Evolutionary conservation across 1,140 invertebrate species (phyloP), one percentile per base, ranked within the genome.

Genomic region (Zaprionus ghesquierei): DNA sequence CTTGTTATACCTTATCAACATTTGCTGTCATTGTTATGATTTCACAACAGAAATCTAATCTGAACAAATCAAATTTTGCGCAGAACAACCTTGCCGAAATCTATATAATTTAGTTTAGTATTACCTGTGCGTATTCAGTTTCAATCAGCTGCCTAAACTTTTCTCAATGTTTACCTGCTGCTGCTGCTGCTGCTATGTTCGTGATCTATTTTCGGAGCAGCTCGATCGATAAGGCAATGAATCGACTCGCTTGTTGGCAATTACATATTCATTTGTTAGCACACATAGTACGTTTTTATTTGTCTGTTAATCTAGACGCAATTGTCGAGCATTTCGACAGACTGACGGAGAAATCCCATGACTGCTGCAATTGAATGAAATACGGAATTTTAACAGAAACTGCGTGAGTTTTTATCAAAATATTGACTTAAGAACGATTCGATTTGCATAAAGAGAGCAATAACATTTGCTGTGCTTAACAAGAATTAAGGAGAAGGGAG

Each of bases 381-480:
- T 8, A 46, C n/a, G 35, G 35, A 46, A 46, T 22, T 46, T 20
- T n/a, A 46, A 20, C 1, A 22, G 9, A n/a, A 29, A 29, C 9
- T 29, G 6, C 27, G 3, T 29, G 27, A 29, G 9, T 29, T 29
- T 9, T 29, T 29, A 29, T 29, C 5, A 22, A 20, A 22, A 46
- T 46, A 22, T 46, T 46, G 41, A 46, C 18, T 22, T 20, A 46
- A 46, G 41, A 20, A 22, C 18, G 20, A 46, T 46, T 46, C 22
- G 10, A 12, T 18, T 46, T 46, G 41, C 41, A 46, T 44, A 20
- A 44, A n/a, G 35, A 29, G 27, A 18, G 55, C 15, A 50, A 62
- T 44, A 72, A 80, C 72, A 81, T 44, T 15, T 9, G 4, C 8
- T 15, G 35, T n/a, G 8, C 35, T 38, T 20, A 2, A 46, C 12